These are phyloP conservation scores for Drosophila subsilvestris DNA, from an alignment of 2,888 invertebrate genomes.

Conservation along the genomic window DNA sequence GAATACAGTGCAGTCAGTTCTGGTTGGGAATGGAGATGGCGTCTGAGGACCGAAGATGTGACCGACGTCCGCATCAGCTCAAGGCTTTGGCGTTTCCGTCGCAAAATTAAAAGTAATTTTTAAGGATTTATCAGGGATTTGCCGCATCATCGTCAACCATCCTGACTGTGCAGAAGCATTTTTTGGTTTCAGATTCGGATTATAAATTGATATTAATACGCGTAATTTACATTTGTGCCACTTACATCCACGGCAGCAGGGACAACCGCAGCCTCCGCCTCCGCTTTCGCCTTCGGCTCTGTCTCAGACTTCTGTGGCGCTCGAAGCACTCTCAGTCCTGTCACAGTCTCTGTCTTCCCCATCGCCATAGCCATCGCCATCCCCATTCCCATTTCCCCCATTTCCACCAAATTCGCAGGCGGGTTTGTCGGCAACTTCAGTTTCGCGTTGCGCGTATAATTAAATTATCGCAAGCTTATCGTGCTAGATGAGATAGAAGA, in stretches of 20 bases:
- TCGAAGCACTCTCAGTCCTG: slow-evolving; percentile 20
- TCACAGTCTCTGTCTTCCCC: slow-evolving; percentile 19
- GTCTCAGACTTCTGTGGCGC: not conserved
- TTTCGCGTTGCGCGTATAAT: slow-evolving; percentile 62
- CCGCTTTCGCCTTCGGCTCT: not conserved
- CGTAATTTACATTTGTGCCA: slow-evolving; percentile 67
- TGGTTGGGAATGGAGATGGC: not conserved
- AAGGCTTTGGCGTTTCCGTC: slow-evolving; percentile 59
- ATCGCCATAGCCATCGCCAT: not conserved
- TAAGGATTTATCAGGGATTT: slow-evolving; percentile 74
- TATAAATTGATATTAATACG: slow-evolving; percentile 74
- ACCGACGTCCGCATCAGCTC: slow-evolving; percentile 53
- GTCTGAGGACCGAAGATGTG: not conserved
- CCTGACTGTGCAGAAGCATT: slow-evolving; percentile 47
- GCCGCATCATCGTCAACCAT: slow-evolving; percentile 58
- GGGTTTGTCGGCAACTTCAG: slow-evolving; percentile 31
- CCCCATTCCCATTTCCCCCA: not conserved
- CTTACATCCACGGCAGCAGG: slow-evolving; percentile 48
- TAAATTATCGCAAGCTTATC: slow-evolving; percentile 68
- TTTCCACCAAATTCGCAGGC: not conserved
- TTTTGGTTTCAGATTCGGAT: slow-evolving; percentile 62
- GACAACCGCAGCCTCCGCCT: not conserved
- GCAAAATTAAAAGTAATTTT: slow-evolving; percentile 73
- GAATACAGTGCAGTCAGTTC: not conserved
- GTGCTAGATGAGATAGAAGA: slow-evolving; percentile 47